These are phyloP conservation scores for Synodontis membranacea DNA, from an alignment of 2,113 vertebrate genomes.

Conservation along the genomic window DNA sequence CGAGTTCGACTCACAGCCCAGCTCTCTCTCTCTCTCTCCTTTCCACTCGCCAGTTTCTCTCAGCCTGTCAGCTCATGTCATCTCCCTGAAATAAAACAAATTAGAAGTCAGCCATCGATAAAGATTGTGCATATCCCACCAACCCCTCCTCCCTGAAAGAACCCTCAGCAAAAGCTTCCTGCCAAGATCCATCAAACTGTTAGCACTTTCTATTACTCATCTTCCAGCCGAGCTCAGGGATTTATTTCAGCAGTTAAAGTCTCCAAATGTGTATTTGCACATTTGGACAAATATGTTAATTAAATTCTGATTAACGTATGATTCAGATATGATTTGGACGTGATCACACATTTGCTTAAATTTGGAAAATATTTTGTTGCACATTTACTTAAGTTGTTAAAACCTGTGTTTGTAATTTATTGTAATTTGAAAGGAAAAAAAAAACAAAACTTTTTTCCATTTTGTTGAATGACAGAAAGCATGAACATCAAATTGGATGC, in stretches of 20 bases:
- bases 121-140: neutral
- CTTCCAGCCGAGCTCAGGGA: slow-evolving; percentile 10
- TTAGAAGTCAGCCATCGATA: slow-evolving; percentile 48
- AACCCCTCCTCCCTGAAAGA: slow-evolving; percentile 2
- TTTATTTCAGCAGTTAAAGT: slow-evolving; percentile 20
- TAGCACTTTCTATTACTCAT: slow-evolving; percentile 43
- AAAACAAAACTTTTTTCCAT: neutral
- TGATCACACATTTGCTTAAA: neutral
- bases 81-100: slow-evolving; percentile 46
- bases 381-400: neutral
- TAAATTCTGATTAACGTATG: neutral
- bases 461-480: slow-evolving; percentile 8
- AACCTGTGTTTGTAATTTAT: neutral
- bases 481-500: slow-evolving; percentile 30
- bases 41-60: slow-evolving; percentile 14
- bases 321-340: neutral
- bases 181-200: slow-evolving; percentile 46
- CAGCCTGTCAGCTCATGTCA: slow-evolving; percentile 41
- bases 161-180: slow-evolving; percentile 31
- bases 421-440: neutral
- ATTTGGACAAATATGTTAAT: slow-evolving; percentile 32
- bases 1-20: slow-evolving; percentile 7
- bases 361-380: slow-evolving; percentile 3
- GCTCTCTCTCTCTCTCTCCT: slow-evolving; percentile 12
- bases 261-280: slow-evolving; percentile 24